Evolutionary conservation across 2,113 vertebrate species (phyloP).

Genomic region (Dasypus novemcinctus): DNA sequence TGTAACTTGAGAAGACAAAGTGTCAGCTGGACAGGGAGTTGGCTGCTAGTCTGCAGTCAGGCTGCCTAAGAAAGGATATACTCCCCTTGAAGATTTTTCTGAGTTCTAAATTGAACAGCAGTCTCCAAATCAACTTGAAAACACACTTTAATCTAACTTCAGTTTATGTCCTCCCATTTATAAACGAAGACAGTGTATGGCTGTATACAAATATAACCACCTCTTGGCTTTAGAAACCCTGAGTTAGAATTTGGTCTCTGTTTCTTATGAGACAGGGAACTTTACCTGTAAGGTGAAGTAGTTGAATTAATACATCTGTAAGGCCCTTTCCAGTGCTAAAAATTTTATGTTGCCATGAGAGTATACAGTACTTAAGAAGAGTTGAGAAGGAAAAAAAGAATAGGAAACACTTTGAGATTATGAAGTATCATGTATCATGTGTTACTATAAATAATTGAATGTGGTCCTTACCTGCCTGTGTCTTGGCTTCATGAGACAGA

Average conservation of each 20-base stretch:
- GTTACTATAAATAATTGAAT: slow-evolving; percentile 42
- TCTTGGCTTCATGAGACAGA: slow-evolving; percentile 51
- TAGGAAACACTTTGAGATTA: slow-evolving; percentile 29
- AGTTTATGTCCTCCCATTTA: background rate
- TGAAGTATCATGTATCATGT: background rate
- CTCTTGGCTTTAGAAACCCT: background rate
- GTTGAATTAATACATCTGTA: background rate
- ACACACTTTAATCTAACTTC: background rate
- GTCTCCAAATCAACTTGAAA: background rate
- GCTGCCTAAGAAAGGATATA: slow-evolving; percentile 18
- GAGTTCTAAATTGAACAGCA: slow-evolving; percentile 7
- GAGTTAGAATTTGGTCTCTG: background rate
- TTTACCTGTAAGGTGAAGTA: background rate
- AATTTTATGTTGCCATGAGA: background rate
- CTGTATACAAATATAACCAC: background rate
- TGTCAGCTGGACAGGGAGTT: background rate
- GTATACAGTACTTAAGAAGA: slow-evolving; percentile 5
- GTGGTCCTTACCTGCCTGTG: slow-evolving; percentile 11
- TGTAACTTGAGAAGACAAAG: background rate
- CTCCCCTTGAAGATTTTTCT: background rate
- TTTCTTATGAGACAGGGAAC: background rate
- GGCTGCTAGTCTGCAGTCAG: background rate
- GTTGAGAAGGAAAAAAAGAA: slow-evolving; percentile 25
- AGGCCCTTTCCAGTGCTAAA: background rate
- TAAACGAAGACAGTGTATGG: background rate